A percentile compares a stretch with the other conserved stretches of the same genome.
phyloP scores from a whole-genome alignment of 2,797 vertebrate species.

The Neoniphon sammara region DNA sequence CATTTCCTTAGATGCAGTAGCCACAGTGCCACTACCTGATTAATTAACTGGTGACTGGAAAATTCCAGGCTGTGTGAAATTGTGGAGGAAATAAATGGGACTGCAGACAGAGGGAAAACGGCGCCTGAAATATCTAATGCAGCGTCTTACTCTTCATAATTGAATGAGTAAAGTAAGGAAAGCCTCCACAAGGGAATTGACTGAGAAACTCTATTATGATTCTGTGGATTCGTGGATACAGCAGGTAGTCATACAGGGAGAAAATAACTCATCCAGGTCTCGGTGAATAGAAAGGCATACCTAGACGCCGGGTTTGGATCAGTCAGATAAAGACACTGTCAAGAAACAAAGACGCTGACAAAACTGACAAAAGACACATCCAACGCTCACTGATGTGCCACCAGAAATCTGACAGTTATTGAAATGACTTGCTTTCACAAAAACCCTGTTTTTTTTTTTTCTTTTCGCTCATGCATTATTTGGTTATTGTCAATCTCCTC shows the following conservation, averaged over 20 bases:
- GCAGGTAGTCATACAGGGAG: constrained; percentile 23
- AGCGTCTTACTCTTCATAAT: constrained; percentile 54
- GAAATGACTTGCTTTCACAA: constrained; percentile 71
- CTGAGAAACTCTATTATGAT: constrained; percentile 40
- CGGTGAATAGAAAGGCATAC: constrained; percentile 56
- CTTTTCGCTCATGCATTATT: constrained; percentile 60
- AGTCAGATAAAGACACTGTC: constrained; percentile 70
- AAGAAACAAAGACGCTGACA: constrained; percentile 69
- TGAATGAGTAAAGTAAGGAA: constrained; percentile 55
- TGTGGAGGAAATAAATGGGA: constrained; percentile 38
- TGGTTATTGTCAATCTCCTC: constrained; percentile 67
- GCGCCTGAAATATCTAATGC: constrained; percentile 35
- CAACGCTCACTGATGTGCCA: constrained; percentile 53
- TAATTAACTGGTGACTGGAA: constrained; percentile 59
- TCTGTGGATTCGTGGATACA: constrained; percentile 25
- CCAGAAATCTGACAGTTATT: constrained; percentile 76
- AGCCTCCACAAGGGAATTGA: constrained; percentile 21
- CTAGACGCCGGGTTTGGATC: constrained; percentile 69
- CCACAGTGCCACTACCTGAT: constrained; percentile 46
- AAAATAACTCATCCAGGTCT: constrained; percentile 46
- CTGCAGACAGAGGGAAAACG: background rate
- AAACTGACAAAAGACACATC: constrained; percentile 71
- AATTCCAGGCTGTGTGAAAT: constrained; percentile 49
- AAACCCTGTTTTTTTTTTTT: constrained; percentile 61
- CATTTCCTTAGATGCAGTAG: constrained; percentile 45